Conservation (phyloP, 2,888 invertebrate genomes). For the Synanthedon andrenaeformis region DNA sequence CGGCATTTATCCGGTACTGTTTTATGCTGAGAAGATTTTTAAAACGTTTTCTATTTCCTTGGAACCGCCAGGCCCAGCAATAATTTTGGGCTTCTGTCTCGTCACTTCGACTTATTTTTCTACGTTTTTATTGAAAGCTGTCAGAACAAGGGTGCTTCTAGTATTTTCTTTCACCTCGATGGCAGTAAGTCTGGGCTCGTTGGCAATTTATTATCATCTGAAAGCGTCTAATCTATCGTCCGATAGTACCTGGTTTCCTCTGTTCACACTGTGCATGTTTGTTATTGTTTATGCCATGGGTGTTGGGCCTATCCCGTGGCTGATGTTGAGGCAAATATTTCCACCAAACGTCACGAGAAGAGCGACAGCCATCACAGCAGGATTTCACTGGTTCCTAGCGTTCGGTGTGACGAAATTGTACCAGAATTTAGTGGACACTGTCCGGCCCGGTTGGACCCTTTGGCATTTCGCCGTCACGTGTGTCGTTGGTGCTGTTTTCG, state of each 20-base stretch:
- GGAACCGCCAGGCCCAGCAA: slow-evolving; percentile 51
- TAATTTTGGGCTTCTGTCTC: slow-evolving; percentile 73
- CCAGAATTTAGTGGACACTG: slow-evolving; percentile 63
- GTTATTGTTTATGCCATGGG: slow-evolving; percentile 75
- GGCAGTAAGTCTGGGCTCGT: slow-evolving; percentile 59
- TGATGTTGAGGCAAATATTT: slow-evolving; percentile 77
- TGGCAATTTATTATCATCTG: slow-evolving; percentile 62
- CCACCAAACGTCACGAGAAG: slow-evolving; percentile 72
- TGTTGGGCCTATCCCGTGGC: slow-evolving; percentile 79
- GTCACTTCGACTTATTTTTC: slow-evolving; percentile 70
- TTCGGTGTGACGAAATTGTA: slow-evolving; percentile 75
- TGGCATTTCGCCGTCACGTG: slow-evolving; percentile 75
- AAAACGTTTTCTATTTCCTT: slow-evolving; percentile 49
- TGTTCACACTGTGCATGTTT: slow-evolving; percentile 67
- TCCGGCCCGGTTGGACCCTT: slow-evolving; percentile 74
- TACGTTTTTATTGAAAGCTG: slow-evolving; percentile 69
- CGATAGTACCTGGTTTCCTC: slow-evolving; percentile 63
- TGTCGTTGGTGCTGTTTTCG: slow-evolving; percentile 71
- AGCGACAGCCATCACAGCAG: slow-evolving; percentile 76
- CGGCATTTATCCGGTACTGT: slow-evolving; percentile 72
- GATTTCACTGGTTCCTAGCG: slow-evolving; percentile 77
- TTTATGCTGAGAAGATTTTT: slow-evolving; percentile 71
- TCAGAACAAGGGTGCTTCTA: slow-evolving; percentile 73
- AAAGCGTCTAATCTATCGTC: slow-evolving; percentile 26
- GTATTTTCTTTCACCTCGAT: slow-evolving; percentile 71